phyloP scores from a whole-genome alignment of 1,140 invertebrate species.

The Mamestra configurata region DNA sequence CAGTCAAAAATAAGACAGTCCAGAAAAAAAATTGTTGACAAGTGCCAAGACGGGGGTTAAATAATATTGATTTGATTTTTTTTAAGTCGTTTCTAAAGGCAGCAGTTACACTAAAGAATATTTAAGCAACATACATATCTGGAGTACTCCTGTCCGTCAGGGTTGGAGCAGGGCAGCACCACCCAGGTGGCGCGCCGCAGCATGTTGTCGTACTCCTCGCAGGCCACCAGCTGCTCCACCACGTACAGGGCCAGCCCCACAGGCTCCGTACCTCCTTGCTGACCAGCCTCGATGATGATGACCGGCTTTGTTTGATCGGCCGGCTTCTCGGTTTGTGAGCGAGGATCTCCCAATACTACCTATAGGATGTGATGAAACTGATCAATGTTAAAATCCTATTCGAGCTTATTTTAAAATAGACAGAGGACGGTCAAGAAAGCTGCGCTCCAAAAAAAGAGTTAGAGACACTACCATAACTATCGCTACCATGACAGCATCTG shows the following conservation, averaged over 20 bases:
- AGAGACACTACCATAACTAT: too few relatives aligned
- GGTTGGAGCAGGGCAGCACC: slow-evolving; percentile 76
- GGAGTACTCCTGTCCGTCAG: slow-evolving; percentile 75
- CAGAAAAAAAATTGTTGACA: too few relatives aligned
- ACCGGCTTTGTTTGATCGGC: slow-evolving; percentile 55
- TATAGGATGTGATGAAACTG: not conserved
- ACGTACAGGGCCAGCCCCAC: slow-evolving; percentile 69
- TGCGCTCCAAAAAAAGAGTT: too few relatives aligned
- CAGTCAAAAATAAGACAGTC: too few relatives aligned
- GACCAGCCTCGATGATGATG: slow-evolving; percentile 77
- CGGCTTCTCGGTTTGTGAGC: not conserved
- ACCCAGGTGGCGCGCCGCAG: slow-evolving; percentile 73
- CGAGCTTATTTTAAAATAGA: too few relatives aligned
- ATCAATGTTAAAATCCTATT: too few relatives aligned
- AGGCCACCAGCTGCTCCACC: slow-evolving; percentile 76
- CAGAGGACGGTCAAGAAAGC: too few relatives aligned
- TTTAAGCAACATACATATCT: slow-evolving; percentile 62
- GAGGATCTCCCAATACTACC: not conserved
- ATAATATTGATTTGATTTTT: too few relatives aligned
- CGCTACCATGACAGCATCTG: too few relatives aligned
- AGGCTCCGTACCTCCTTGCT: slow-evolving; percentile 67
- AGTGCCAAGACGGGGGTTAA: too few relatives aligned
- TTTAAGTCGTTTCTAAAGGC: too few relatives aligned
- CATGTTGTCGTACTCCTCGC: slow-evolving; percentile 70
- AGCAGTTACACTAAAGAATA: not conserved